These are phyloP conservation scores for Protonemura montana DNA, from an alignment of 2,888 invertebrate genomes.

Conservation along the genomic window DNA sequence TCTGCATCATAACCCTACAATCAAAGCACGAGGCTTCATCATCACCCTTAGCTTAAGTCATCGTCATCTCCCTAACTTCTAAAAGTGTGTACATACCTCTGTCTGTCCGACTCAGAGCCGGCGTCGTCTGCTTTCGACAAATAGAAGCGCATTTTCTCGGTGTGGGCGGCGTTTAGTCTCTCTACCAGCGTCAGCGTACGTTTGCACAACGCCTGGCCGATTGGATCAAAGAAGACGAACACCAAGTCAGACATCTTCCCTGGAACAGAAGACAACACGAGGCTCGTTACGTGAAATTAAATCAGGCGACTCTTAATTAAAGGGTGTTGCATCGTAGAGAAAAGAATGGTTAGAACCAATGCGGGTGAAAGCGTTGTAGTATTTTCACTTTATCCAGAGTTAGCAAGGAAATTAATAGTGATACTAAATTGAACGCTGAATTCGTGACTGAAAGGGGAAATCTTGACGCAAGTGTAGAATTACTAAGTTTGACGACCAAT, in stretches of 20 bases:
- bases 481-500: too few relatives aligned
- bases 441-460: too few relatives aligned
- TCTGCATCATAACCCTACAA: slow-evolving; percentile 65
- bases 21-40: background rate
- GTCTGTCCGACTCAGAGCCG: slow-evolving; percentile 64
- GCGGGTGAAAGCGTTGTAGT: too few relatives aligned
- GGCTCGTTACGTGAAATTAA: too few relatives aligned
- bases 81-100: slow-evolving; percentile 63
- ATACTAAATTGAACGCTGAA: too few relatives aligned
- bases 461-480: too few relatives aligned
- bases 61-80: too few relatives aligned
- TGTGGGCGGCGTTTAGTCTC: slow-evolving; percentile 61
- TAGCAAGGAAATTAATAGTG: too few relatives aligned
- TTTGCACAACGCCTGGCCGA: slow-evolving; percentile 66
- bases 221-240: slow-evolving; percentile 68
- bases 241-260: slow-evolving; percentile 62
- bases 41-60: background rate
- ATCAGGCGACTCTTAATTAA: too few relatives aligned
- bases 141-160: slow-evolving; percentile 64
- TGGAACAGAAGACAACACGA: slow-evolving; percentile 43
- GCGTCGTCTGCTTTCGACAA: slow-evolving; percentile 68
- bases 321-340: too few relatives aligned
- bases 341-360: too few relatives aligned
- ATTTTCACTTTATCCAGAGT: too few relatives aligned
- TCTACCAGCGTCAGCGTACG: slow-evolving; percentile 65